phyloP scores from a whole-genome alignment of 2,113 vertebrate genomes.

The Cinclus mexicanus region DNA sequence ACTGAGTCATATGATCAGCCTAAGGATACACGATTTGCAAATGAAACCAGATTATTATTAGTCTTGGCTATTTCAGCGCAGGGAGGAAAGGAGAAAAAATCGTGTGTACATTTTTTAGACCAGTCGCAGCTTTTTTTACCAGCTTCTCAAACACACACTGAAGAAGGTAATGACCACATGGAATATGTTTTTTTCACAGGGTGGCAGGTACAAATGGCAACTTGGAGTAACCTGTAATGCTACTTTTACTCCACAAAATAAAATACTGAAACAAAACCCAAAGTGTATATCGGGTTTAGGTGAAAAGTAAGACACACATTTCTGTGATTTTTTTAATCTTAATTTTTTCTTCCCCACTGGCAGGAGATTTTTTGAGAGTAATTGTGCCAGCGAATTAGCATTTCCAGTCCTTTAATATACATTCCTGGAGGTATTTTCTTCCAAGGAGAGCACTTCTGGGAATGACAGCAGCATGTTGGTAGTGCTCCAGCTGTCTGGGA shows the following conservation, averaged over 20 bases:
- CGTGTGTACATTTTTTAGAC: constrained; percentile 1
- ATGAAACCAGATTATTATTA: constrained; percentile 77
- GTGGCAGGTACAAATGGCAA: neutral
- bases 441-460: constrained; percentile 61
- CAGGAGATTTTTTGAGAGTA: constrained; percentile 52
- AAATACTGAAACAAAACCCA: neutral
- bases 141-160: neutral
- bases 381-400: constrained; percentile 69
- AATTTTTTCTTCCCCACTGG: neutral
- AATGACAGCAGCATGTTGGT: constrained; percentile 46
- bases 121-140: constrained; percentile 46
- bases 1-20: constrained; percentile 67
- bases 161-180: neutral
- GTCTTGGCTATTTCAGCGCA: constrained; percentile 66
- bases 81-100: neutral
- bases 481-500: constrained; percentile 22
- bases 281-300: neutral
- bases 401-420: constrained; percentile 63
- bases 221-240: neutral
- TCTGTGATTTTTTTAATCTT: neutral
- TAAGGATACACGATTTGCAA: constrained; percentile 65
- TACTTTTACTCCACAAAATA: neutral
- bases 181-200: neutral
- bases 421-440: constrained; percentile 72
- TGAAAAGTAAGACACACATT: neutral